Evolutionary conservation across 2,113 vertebrate genomes (phyloP), one percentile per base, ranked within the genome.

Genomic region (Platichthys stellatus): DNA sequence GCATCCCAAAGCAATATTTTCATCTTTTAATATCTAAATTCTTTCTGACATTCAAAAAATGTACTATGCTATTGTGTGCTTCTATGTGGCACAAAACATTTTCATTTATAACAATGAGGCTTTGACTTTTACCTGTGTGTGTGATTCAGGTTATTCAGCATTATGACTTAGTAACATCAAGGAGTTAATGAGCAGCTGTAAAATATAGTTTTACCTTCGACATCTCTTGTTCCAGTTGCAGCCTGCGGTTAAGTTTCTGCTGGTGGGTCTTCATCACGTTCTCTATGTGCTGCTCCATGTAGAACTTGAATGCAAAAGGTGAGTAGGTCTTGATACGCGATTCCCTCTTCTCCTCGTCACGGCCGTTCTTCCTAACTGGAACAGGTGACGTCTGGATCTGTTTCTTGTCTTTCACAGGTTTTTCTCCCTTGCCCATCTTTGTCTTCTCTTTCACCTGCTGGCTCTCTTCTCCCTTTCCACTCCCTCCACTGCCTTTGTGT

Each of bases 281-380:
- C 88, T 99, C 98, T 60, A 99, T 96, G 11, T 99, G 98, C 76
- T 99, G 98, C 85, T 99, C 98, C 98, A 99, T 99, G 91, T 98
- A 99, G 91, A 99, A 99, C 87, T 99, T 99, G 81, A 98, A 99
- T 23, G 98, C 98, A 26, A 96, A 99, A 0, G 98, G 98, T 0
- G 98, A 99, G 89, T 99, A 99, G 84, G 96, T 98, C 89, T 99
- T 99, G 89, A 99, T 99, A 67, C 98, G 96, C 0, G 98, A 99
- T 78, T 98, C 98, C 53, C 98, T 91, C 92, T 98, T 99, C 84
- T 99, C 97, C 72, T 98, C 97, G 28, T 99, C 98, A 8, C 92
- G 95, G 66, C 95, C 94, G 10, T 95, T 97, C 88, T 96, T 98
- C 51, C 97, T 93, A 56, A 99, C 95, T 0, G 98, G 97, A 12